phyloP scores from a whole-genome alignment of 2,888 invertebrate species.

The Amphipyra berbera region DNA sequence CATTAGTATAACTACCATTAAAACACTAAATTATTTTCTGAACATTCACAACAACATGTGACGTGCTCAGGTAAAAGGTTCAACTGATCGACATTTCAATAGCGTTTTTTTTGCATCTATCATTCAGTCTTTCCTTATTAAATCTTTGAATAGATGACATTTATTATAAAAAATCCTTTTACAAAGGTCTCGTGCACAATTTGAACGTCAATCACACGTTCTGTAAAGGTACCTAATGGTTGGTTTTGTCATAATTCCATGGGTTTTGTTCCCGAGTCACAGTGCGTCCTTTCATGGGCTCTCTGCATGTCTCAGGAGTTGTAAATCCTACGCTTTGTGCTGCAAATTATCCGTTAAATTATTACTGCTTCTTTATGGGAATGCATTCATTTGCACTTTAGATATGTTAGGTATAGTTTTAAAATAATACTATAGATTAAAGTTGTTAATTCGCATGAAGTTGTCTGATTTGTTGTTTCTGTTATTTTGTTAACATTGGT shows the following conservation, averaged over 20 bases:
- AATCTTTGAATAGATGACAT: slow-evolving; percentile 69
- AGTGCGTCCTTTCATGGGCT: slow-evolving; percentile 62
- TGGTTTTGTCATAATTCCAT: slow-evolving; percentile 72
- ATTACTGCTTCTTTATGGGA: slow-evolving; percentile 70
- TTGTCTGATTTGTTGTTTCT: slow-evolving; percentile 1
- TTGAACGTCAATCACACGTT: slow-evolving; percentile 79
- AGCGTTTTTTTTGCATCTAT: slow-evolving; percentile 65
- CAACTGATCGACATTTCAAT: slow-evolving; percentile 55
- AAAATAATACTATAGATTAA: slow-evolving; percentile 11
- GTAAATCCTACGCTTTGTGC: slow-evolving; percentile 69
- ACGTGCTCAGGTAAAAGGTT: slow-evolving; percentile 59
- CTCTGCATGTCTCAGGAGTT: slow-evolving; percentile 57
- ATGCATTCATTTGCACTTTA: slow-evolving; percentile 32
- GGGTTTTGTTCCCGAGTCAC: slow-evolving; percentile 69
- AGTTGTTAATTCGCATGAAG: slow-evolving; percentile 1
- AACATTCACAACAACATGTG: slow-evolving; percentile 56
- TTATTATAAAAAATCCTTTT: slow-evolving; percentile 68
- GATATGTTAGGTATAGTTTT: slow-evolving; percentile 6
- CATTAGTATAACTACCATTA: too few relatives aligned
- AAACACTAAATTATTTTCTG: slow-evolving; percentile 7
- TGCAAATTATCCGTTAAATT: slow-evolving; percentile 81
- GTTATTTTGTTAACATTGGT: too few relatives aligned
- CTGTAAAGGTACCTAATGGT: slow-evolving; percentile 55
- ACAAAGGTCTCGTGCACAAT: slow-evolving; percentile 69
- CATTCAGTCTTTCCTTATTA: slow-evolving; percentile 61